Percentiles rank a stretch among this genome's conserved stretches.
These are phyloP conservation scores for Urocolius indicus DNA, from an alignment of 2,113 vertebrate species.

Conservation along the genomic window DNA sequence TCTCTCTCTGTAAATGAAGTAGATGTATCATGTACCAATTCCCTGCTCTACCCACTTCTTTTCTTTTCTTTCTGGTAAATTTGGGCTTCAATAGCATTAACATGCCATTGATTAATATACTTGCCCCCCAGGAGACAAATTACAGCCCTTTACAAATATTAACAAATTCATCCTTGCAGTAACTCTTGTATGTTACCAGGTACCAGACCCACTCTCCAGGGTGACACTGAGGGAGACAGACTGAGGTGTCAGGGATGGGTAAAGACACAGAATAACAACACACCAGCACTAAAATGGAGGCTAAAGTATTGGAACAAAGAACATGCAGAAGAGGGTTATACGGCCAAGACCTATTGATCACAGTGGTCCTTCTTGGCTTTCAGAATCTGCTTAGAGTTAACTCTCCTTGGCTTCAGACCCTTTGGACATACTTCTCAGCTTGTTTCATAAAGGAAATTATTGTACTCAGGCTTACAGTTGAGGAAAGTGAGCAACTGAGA, in stretches of 20 bases:
- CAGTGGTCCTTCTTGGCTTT: background rate
- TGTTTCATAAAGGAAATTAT: conserved; percentile 36
- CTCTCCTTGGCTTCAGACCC: background rate
- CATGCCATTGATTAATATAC: background rate
- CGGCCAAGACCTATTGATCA: background rate
- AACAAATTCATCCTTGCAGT: background rate
- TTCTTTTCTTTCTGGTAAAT: conserved; percentile 14
- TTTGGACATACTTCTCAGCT: background rate
- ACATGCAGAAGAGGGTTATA: background rate
- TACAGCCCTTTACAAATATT: background rate
- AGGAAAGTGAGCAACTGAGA: conserved; percentile 4
- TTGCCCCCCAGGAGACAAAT: background rate
- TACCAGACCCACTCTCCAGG: background rate
- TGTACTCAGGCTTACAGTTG: background rate
- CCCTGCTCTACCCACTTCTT: background rate
- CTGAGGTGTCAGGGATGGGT: background rate
- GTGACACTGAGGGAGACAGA: background rate
- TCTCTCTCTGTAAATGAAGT: conserved; percentile 25
- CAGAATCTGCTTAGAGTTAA: conserved; percentile 41
- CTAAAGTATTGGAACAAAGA: background rate
- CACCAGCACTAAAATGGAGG: background rate
- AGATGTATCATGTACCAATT: conserved; percentile 28
- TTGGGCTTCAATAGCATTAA: background rate
- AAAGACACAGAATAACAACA: background rate
- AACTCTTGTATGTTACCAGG: background rate